Evolutionary conservation across 2,113 vertebrate genomes (phyloP), one percentile per base, ranked within the genome.

Genomic region (Crotalus horridus): DNA sequence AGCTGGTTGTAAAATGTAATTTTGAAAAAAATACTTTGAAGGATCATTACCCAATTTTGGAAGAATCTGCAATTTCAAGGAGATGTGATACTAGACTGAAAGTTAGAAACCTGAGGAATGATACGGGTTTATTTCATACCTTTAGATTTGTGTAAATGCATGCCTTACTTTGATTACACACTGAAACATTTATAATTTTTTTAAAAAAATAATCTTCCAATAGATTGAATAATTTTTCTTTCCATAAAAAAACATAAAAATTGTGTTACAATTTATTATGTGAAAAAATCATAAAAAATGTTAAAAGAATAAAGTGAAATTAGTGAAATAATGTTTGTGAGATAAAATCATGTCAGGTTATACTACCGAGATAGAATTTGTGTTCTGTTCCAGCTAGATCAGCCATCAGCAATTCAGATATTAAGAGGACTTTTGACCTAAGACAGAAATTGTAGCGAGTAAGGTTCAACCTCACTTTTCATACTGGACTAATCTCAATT

Each of bases 21-120:
- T 92, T 33, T 85, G 9, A 17, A 51, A 56, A 51, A 93, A 48
- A 9, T 2, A 0, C 7, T 85, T 20, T 90, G 33, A 93, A 89
- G 81, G 91, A 93, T 29, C 17, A 29, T 90, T 90, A 53, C 51
- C 33, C 26, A 29, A 7, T 58, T 90, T 53, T 85, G 3, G 59
- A 39, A 89, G 87, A 54, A 6, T 48, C 53, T 87, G 21, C 55
- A 61, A 86, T 95, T 96, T 96, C n/a, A 94, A 89, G 88, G 93
- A 51, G 9, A 0, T 58, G 13, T 24, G 4, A 92, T 89, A 85
- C 13, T 24, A 85, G 54, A 90, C 59, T 69, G 1, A 90, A 0
- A 90, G 51, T n/a, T 85, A 23, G 54, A 89, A 43, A n/a, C 48
- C 58, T 64, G 46, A 64, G 23, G 88, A 61, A 26, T 21, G 85